phyloP scores from a whole-genome alignment of 2,888 invertebrate genomes.

The Iselma pallidipennis region DNA sequence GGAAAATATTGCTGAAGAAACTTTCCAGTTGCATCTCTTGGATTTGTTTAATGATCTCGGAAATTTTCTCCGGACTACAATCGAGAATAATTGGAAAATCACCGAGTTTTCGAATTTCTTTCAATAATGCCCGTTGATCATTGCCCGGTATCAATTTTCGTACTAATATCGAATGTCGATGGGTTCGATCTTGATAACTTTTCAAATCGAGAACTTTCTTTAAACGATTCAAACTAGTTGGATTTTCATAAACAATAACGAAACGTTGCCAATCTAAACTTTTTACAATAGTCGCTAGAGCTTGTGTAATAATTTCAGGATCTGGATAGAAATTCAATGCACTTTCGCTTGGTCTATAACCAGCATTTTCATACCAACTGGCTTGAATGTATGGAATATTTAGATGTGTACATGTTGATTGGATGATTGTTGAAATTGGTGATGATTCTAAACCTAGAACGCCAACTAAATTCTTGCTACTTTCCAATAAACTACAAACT shows the following conservation, averaged over 20 bases:
- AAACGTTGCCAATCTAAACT: constrained; percentile 74
- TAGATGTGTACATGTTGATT: constrained; percentile 78
- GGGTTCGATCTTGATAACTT: constrained; percentile 49
- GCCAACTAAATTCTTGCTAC: constrained; percentile 60
- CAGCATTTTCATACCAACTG: constrained; percentile 63
- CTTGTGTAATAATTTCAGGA: constrained; percentile 64
- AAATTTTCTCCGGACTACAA: constrained; percentile 66
- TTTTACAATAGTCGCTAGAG: constrained; percentile 66
- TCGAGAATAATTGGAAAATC: constrained; percentile 75
- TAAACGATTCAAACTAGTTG: constrained; percentile 71
- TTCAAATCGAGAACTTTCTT: constrained; percentile 76
- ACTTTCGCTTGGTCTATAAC: constrained; percentile 21
- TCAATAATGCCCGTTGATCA: constrained; percentile 66
- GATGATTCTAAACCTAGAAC: constrained; percentile 78
- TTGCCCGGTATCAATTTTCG: constrained; percentile 7
- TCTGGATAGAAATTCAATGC: constrained; percentile 73
- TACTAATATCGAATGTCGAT: background rate
- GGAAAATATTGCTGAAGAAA: constrained; percentile 65
- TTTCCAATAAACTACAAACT: constrained; percentile 7
- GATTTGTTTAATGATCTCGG: constrained; percentile 64
- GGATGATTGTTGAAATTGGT: constrained; percentile 70
- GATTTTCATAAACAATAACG: constrained; percentile 75
- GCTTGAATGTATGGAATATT: constrained; percentile 84
- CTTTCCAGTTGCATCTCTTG: constrained; percentile 77
- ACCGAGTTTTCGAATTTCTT: constrained; percentile 69